phyloP scores from a whole-genome alignment of 2,797 vertebrate genomes.

The Coracias cyanogaster region DNA sequence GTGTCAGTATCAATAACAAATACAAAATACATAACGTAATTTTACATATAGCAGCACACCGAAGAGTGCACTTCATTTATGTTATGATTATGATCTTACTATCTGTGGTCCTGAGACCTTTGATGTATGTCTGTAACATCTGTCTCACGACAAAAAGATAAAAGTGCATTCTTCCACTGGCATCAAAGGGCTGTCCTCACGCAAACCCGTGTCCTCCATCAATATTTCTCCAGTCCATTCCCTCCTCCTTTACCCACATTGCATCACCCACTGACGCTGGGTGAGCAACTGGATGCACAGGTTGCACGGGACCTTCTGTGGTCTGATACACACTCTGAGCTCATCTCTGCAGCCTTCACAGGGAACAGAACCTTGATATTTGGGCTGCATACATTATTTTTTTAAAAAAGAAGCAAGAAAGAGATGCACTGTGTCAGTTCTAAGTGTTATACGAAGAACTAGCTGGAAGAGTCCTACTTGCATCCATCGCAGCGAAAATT shows the following conservation, averaged over 20 bases:
- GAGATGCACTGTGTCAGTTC: accelerated
- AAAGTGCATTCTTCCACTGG: neutral
- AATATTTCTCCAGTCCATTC: neutral
- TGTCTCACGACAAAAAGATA: neutral
- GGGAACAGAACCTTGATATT: neutral
- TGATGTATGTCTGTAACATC: neutral
- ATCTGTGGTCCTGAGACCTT: neutral
- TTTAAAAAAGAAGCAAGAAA: neutral
- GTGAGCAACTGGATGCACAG: neutral
- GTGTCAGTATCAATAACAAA: neutral
- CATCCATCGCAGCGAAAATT: neutral
- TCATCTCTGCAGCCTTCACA: neutral
- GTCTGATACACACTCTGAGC: neutral
- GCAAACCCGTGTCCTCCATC: neutral
- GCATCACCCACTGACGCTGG: neutral
- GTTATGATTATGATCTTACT: neutral
- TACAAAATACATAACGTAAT: neutral
- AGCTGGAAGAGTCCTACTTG: neutral
- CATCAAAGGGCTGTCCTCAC: neutral
- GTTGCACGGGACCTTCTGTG: neutral
- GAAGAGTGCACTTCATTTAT: neutral
- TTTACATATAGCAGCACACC: neutral
- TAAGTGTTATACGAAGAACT: neutral
- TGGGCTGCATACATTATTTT: neutral
- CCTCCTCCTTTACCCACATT: neutral